A percentile compares a stretch with the other conserved stretches of the same genome.
Evolutionary conservation across 2,888 invertebrate species (phyloP).

Genomic region (Acrocera orbiculus): DNA sequence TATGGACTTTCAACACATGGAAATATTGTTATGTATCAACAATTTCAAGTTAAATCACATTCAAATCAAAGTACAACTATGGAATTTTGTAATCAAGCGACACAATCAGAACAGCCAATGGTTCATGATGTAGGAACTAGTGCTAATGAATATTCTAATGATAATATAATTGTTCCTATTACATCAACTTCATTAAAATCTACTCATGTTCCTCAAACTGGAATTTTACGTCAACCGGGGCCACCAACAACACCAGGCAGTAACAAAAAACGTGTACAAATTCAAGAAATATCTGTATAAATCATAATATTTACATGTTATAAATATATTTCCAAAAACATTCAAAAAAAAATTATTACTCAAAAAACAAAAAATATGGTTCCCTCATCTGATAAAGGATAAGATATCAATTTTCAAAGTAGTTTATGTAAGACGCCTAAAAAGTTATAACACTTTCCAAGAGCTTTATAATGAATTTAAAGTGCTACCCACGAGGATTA

Average conservation of each 20-base stretch:
- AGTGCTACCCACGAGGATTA: too few relatives aligned
- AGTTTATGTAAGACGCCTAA: too few relatives aligned
- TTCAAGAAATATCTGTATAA: constrained; percentile 79
- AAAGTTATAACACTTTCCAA: too few relatives aligned
- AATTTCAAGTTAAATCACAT: constrained; percentile 10
- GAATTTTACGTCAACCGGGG: constrained; percentile 42
- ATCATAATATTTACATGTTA: too few relatives aligned
- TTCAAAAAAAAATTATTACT: too few relatives aligned
- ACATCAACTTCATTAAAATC: constrained; percentile 36
- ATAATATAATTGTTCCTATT: constrained; percentile 24
- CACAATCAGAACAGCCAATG: constrained; percentile 14
- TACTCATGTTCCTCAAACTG: constrained; percentile 29
- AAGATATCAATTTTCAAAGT: too few relatives aligned
- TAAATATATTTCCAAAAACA: too few relatives aligned
- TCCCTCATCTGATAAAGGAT: too few relatives aligned
- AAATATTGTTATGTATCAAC: not conserved
- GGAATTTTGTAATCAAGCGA: constrained; percentile 15
- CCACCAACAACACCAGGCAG: constrained; percentile 45
- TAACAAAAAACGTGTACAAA: constrained; percentile 78
- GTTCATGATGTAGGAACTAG: constrained; percentile 14
- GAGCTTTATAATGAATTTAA: too few relatives aligned
- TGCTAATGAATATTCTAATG: constrained; percentile 24
- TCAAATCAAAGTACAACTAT: constrained; percentile 6
- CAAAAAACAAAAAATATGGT: too few relatives aligned
- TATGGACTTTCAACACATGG: constrained; percentile 14